These are phyloP conservation scores for Acrocephalus kingi DNA, from an alignment of 2,113 vertebrate species.

Conservation along the genomic window DNA sequence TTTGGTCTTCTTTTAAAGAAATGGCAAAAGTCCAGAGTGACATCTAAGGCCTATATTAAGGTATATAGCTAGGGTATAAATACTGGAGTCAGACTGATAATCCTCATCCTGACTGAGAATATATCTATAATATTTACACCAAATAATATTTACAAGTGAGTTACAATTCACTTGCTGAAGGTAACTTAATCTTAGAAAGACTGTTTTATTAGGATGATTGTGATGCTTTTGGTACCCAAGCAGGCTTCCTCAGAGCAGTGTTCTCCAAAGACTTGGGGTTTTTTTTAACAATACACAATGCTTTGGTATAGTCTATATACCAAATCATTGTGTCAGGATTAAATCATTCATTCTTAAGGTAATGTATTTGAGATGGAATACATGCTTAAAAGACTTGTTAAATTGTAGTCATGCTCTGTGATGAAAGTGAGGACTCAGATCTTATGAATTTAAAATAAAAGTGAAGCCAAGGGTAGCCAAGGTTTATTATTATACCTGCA, in stretches of 20 bases:
- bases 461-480: background rate
- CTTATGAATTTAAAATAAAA: constrained; percentile 31
- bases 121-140: background rate
- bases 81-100: background rate
- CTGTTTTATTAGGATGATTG: background rate
- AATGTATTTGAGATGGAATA: background rate
- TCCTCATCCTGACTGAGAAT: background rate
- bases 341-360: background rate
- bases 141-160: background rate
- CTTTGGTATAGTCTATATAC: background rate
- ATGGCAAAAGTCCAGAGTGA: background rate
- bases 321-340: background rate
- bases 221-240: background rate
- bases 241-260: background rate
- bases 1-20: background rate
- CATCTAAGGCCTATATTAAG: background rate
- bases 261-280: background rate
- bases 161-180: background rate
- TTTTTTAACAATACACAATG: background rate
- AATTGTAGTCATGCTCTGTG: background rate
- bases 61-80: background rate
- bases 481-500: background rate
- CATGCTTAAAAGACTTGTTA: background rate
- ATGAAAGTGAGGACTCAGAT: background rate
- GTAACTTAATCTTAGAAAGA: background rate